Evolutionary conservation across 2,113 vertebrate species (phyloP), one percentile per base, ranked within the genome.

Genomic region (Chaenocephalus aceratus): DNA sequence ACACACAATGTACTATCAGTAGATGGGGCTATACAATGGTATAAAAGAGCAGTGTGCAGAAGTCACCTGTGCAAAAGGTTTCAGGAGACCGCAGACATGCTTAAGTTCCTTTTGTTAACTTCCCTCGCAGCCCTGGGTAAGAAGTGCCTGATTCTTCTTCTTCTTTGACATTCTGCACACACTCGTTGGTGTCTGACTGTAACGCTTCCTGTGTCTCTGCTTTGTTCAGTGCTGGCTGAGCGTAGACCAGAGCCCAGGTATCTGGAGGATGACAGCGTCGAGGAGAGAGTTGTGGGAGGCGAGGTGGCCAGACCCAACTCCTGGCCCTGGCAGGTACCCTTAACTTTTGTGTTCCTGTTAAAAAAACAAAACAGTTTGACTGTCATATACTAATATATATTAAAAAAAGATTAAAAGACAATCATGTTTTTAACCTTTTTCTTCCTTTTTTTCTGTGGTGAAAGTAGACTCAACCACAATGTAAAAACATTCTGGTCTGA

Each of bases 311-410:
- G 0, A 0, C 82, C 75, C 1, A 93, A 97, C 76, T 74, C 96
- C 15, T 97, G 97, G 97, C 96, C 96, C n/a, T 96, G 95, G 90
- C 97, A 97, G 97, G 97, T 98, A 92, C 8, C 12, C 3, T 16
- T 3, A 3, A 0, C 14, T 70, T 53, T 44, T 10, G 67, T 30
- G 30, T 30, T 30, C 30, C 30, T 30, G 30, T 30, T 30, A 30
- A 30, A 3, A 30, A 3, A 30, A 2, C 3, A 30, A 30, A 30
- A 30, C 30, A 4, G 30, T 30, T 30, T 30, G 30, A 30, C 30
- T 30, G 30, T 30, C 30, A 30, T 30, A 30, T 30, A 30, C 30
- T 30, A 30, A 30, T 30, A 30, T 30, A 30, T 30, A 30, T 30
- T 30, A 4, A 30, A 30, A 30, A 30, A 30, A 30, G 30, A 30